These are phyloP conservation scores for Upupa epops DNA, from an alignment of 2,113 vertebrate genomes.

Conservation along the genomic window DNA sequence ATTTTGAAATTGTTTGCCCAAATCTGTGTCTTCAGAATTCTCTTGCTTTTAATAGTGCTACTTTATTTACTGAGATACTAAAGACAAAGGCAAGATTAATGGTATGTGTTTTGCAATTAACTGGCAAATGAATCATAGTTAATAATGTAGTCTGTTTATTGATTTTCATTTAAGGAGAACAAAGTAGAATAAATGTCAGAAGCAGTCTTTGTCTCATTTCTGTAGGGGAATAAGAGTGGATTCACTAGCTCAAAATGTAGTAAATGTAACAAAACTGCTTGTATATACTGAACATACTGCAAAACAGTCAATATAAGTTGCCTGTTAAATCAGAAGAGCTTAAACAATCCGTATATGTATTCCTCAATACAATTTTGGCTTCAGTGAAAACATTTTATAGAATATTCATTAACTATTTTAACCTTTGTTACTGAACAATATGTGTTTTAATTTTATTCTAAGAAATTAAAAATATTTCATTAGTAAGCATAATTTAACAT, in stretches of 20 bases:
- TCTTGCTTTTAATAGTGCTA: background rate
- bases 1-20: background rate
- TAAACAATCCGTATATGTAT: background rate
- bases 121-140: background rate
- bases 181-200: background rate
- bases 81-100: background rate
- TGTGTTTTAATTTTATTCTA: background rate
- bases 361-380: background rate
- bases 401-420: background rate
- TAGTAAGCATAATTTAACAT: background rate
- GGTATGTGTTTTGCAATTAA: background rate
- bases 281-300: background rate
- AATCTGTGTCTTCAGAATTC: background rate
- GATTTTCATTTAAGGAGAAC: background rate
- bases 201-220: conserved; percentile 12
- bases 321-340: background rate
- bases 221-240: background rate
- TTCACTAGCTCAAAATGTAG: background rate
- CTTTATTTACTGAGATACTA: background rate
- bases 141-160: background rate
- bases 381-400: background rate
- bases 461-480: background rate
- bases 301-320: background rate
- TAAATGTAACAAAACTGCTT: conserved; percentile 8
- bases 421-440: background rate